phyloP scores from a whole-genome alignment of 1,140 invertebrate species.

The Drosophila lacertosa region DNA sequence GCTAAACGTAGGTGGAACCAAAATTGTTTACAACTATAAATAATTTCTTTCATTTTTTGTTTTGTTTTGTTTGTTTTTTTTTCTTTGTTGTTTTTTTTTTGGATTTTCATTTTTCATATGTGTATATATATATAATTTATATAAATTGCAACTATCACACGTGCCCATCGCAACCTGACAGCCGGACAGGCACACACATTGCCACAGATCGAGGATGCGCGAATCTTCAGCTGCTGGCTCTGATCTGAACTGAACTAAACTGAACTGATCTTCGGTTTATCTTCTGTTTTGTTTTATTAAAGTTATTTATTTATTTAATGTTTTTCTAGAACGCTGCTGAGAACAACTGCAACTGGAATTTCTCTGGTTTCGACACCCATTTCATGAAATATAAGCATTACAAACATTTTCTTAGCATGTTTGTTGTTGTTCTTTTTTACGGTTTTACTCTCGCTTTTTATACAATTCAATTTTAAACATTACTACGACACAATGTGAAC shows the following conservation, averaged over 20 bases:
- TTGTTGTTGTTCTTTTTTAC: slow-evolving; percentile 23
- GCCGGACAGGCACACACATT: slow-evolving; percentile 72
- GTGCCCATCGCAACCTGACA: slow-evolving; percentile 58
- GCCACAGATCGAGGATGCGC: slow-evolving; percentile 65
- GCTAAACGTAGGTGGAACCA: slow-evolving; percentile 52
- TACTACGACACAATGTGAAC: slow-evolving; percentile 70
- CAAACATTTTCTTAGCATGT: slow-evolving; percentile 46
- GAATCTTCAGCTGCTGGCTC: slow-evolving; percentile 66
- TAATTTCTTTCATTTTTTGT: slow-evolving; percentile 56
- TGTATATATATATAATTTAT: slow-evolving; percentile 75
- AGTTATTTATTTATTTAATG: slow-evolving; percentile 23
- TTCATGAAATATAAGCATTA: slow-evolving; percentile 59
- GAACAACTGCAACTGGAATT: slow-evolving; percentile 80
- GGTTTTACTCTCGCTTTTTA: slow-evolving; percentile 44
- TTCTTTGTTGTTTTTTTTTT: slow-evolving; percentile 38
- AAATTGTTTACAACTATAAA: slow-evolving; percentile 55
- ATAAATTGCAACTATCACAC: slow-evolving; percentile 83
- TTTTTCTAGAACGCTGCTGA: slow-evolving; percentile 69
- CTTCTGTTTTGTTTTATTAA: slow-evolving; percentile 38
- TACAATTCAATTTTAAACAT: slow-evolving; percentile 72
- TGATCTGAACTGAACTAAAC: slow-evolving; percentile 48
- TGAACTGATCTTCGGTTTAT: slow-evolving; percentile 29
- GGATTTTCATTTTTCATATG: slow-evolving; percentile 51
- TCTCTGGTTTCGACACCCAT: slow-evolving; percentile 51
- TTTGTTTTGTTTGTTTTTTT: slow-evolving; percentile 45